A percentile compares a stretch with the other conserved stretches of the same genome.
Evolutionary conservation across 2,888 invertebrate species (phyloP).

Genomic region (Steinernema scapterisci): DNA sequence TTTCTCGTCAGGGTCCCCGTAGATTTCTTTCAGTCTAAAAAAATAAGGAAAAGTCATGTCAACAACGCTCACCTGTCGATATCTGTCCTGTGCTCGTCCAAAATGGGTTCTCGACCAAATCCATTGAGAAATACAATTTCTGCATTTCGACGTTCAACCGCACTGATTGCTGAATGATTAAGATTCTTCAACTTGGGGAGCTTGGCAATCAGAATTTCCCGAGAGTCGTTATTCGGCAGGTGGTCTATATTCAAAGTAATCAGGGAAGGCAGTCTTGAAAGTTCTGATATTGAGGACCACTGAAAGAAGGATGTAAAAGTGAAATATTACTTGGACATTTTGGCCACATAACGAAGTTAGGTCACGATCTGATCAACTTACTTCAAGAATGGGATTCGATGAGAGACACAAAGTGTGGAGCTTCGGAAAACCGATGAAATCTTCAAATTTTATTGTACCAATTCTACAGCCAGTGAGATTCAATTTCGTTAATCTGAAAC

Average conservation of each 20-base stretch:
- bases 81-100: conserved; percentile 11
- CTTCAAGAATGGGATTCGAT: conserved; percentile 32
- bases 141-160: conserved; percentile 37
- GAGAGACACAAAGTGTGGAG: background rate
- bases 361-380: no score
- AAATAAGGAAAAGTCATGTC: background rate
- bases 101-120: conserved; percentile 19
- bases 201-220: conserved; percentile 50
- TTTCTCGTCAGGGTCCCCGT: conserved; percentile 24
- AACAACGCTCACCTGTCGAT: conserved; percentile 8
- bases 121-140: conserved; percentile 29
- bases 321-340: no score
- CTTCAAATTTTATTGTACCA: background rate
- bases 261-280: conserved; percentile 32
- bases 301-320: conserved; percentile 8
- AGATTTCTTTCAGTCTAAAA: conserved; percentile 20
- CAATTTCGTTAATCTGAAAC: conserved; percentile 33
- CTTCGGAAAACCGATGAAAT: background rate
- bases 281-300: conserved; percentile 37
- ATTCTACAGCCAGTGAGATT: conserved; percentile 29
- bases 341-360: no score
- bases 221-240: background rate
- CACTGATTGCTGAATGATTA: conserved; percentile 53
- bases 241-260: conserved; percentile 26
- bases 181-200: conserved; percentile 45